Evolutionary conservation across 2,113 vertebrate species (phyloP).

Genomic region (Muntiacus reevesi): DNA sequence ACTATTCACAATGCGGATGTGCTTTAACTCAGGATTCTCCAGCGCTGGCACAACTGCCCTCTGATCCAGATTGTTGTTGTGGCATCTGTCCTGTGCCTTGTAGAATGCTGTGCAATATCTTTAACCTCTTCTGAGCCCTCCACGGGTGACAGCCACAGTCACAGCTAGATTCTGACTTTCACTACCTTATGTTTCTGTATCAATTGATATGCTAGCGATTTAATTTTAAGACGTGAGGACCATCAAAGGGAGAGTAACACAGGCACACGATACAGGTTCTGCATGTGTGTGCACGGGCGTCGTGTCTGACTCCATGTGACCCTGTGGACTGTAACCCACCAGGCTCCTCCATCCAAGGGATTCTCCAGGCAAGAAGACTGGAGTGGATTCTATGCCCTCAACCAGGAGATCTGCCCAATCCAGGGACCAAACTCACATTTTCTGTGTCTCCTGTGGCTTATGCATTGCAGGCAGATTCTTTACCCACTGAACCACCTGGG

Average conservation of each 20-base stretch:
- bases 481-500: not conserved
- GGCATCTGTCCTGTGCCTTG: not conserved
- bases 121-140: not conserved
- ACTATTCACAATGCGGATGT: not conserved
- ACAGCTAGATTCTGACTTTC: not conserved
- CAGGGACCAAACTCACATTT: not conserved
- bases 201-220: not conserved
- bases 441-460: not conserved
- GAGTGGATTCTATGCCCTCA: not conserved
- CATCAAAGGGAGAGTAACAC: not conserved
- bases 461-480: not conserved
- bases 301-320: fast-evolving
- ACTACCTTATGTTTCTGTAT: not conserved
- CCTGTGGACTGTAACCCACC: not conserved
- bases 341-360: not conserved
- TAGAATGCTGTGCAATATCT: not conserved
- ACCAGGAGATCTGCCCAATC: not conserved
- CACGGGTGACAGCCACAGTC: not conserved
- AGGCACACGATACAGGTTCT: not conserved
- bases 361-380: not conserved
- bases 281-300: fast-evolving
- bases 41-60: not conserved
- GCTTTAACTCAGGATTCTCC: not conserved
- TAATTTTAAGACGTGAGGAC: not conserved
- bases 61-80: not conserved